Evolutionary conservation across 2,113 vertebrate genomes (phyloP), one percentile per base, ranked within the genome.

Genomic region (Albula goreensis): DNA sequence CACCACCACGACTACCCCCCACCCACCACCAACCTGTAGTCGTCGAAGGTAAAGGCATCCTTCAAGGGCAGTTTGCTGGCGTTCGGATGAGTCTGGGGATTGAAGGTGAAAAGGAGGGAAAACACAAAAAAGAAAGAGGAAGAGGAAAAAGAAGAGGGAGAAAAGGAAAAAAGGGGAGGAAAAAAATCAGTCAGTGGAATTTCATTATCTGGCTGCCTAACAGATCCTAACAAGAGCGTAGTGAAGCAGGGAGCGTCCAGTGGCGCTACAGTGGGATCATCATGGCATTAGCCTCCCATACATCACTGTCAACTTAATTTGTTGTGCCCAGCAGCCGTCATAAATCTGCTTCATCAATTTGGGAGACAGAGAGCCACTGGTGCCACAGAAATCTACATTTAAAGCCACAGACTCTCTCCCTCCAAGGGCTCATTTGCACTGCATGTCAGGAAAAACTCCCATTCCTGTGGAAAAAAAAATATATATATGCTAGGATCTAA

Each of bases 261-360:
- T 92, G 92, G 93, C 80, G 94, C 93, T 93, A 92, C 92, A 87
- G 93, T 93, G 94, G 95, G 96, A 96, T 96, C 96, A 94, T 94
- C 91, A 84, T 91, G 96, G 96, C 94, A 94, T 96, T 95, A 94
- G 90, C 94, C 95, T 93, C 96, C 95, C 97, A 97, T 97, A 97
- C 95, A 97, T 98, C 97, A 98, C 97, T 97, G 97, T 98, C 97
- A 97, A 94, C 96, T 97, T 98, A 97, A 98, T 97, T 96, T 96
- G 97, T 97, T 96, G 97, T 97, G 96, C 97, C 97, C 96, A 97
- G 97, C 95, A 96, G 97, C 96, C 93, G 90, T 97, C 97, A 96
- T 97, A 97, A 97, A 98, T 97, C 97, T 97, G 97, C 96, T 96
- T 96, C 97, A 96, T 97, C 97, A 94, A 94, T 96, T 96, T 96